Conservation (phyloP, 92 coral and sea anemone species). For the Bergia puertoricense region DNA sequence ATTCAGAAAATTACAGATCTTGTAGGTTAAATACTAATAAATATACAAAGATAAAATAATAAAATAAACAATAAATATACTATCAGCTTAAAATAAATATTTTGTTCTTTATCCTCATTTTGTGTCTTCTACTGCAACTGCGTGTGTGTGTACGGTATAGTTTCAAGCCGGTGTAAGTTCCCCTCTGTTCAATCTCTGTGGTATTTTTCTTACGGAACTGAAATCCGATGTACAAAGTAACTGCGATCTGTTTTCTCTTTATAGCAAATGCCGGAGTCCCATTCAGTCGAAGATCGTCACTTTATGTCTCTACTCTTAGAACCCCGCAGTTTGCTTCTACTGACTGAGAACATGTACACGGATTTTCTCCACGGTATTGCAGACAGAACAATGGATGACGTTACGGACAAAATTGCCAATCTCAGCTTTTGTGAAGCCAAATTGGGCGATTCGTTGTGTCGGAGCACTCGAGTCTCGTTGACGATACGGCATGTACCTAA, state of each 20-base stretch:
- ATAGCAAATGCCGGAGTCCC: conserved; percentile 10
- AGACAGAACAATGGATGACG: conserved; percentile 62
- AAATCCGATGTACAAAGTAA: not conserved
- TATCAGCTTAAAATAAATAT: no score
- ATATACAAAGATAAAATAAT: no score
- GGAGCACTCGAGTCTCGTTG: conserved; percentile 79
- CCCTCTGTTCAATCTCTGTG: not conserved
- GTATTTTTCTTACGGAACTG: not conserved
- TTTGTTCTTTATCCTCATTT: not conserved
- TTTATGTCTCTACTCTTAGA: conserved; percentile 86
- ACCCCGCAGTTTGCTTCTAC: conserved; percentile 83
- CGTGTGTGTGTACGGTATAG: not conserved
- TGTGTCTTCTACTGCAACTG: no score
- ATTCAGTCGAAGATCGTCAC: conserved; percentile 65
- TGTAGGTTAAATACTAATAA: no score
- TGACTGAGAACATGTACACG: conserved; percentile 84
- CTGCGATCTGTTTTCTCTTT: not conserved
- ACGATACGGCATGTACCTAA: conserved; percentile 98
- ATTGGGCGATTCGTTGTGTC: conserved; percentile 63
- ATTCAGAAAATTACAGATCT: no score
- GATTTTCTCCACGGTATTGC: conserved; percentile 88
- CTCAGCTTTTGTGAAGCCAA: conserved; percentile 58
- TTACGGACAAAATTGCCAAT: conserved; percentile 62
- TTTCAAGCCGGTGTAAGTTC: not conserved
- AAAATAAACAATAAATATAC: no score